These are phyloP conservation scores for Synanthedon formicaeformis DNA, from an alignment of 2,888 invertebrate species.

Conservation along the genomic window DNA sequence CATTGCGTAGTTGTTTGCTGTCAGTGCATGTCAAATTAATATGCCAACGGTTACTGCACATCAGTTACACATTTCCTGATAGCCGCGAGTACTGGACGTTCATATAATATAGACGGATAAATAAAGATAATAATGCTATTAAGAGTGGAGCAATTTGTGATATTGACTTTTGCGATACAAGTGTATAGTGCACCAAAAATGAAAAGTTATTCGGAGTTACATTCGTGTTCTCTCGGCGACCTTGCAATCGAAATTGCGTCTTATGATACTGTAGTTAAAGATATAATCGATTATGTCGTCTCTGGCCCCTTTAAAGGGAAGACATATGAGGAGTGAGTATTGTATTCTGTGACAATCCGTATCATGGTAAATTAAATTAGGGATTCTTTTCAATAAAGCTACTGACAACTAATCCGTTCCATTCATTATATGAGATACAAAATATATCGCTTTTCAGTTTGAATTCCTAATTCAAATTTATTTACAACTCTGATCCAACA, in stretches of 20 bases:
- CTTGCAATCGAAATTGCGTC: conserved; percentile 70
- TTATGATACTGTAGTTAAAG: conserved; percentile 59
- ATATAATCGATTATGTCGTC: conserved; percentile 61
- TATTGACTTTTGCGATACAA: background rate
- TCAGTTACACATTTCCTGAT: conserved; percentile 1
- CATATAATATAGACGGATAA: background rate
- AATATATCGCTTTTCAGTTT: too few species aligned
- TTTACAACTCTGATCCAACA: too few species aligned
- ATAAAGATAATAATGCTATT: background rate
- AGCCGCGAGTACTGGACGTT: background rate
- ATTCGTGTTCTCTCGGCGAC: conserved; percentile 25
- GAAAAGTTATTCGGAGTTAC: conserved; percentile 17
- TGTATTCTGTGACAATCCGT: conserved; percentile 3
- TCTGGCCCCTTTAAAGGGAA: conserved; percentile 67
- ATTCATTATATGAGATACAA: background rate
- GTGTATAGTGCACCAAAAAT: conserved; percentile 11
- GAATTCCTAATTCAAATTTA: too few species aligned
- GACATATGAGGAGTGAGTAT: conserved; percentile 67
- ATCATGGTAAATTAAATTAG: background rate
- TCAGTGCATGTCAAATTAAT: background rate
- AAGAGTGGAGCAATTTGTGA: background rate
- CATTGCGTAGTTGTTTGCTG: background rate
- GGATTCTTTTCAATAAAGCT: background rate
- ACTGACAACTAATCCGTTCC: background rate
- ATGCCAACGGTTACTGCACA: background rate